Percentiles rank a stretch among this genome's conserved stretches.
phyloP scores from a whole-genome alignment of 2,888 invertebrate genomes.

The Loripinus fragilis region DNA sequence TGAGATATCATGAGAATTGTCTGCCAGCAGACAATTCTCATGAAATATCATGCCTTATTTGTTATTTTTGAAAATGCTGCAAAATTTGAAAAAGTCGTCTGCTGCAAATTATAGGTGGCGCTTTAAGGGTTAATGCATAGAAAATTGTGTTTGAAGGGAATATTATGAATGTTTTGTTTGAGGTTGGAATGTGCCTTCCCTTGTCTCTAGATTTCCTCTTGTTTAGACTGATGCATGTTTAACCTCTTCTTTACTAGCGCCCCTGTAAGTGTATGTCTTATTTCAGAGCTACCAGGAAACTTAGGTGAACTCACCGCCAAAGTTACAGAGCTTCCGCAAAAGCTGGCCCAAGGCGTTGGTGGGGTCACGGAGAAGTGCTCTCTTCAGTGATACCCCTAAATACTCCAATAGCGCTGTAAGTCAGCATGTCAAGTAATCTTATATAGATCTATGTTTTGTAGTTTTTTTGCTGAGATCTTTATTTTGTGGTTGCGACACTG shows the following conservation, averaged over 20 bases:
- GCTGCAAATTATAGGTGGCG: too few species aligned
- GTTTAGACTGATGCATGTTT: slow-evolving; percentile 8
- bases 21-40: too few species aligned
- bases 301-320: slow-evolving; percentile 79
- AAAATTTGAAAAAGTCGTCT: too few species aligned
- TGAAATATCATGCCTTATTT: too few species aligned
- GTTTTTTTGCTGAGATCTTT: background rate
- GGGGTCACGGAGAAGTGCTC: slow-evolving; percentile 82
- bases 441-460: background rate
- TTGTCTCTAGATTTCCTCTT: background rate
- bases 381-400: slow-evolving; percentile 73
- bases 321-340: slow-evolving; percentile 81
- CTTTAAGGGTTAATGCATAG: too few species aligned
- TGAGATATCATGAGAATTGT: too few species aligned
- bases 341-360: slow-evolving; percentile 79
- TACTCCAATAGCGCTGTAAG: slow-evolving; percentile 53
- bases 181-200: slow-evolving; percentile 7
- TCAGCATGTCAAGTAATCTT: slow-evolving; percentile 19
- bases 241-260: background rate
- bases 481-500: background rate
- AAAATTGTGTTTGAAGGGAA: too few species aligned
- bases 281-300: slow-evolving; percentile 61
- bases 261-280: slow-evolving; percentile 21
- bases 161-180: too few species aligned
- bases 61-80: too few species aligned